phyloP scores from a whole-genome alignment of 1,140 invertebrate species.

The Caerostris extrusa region DNA sequence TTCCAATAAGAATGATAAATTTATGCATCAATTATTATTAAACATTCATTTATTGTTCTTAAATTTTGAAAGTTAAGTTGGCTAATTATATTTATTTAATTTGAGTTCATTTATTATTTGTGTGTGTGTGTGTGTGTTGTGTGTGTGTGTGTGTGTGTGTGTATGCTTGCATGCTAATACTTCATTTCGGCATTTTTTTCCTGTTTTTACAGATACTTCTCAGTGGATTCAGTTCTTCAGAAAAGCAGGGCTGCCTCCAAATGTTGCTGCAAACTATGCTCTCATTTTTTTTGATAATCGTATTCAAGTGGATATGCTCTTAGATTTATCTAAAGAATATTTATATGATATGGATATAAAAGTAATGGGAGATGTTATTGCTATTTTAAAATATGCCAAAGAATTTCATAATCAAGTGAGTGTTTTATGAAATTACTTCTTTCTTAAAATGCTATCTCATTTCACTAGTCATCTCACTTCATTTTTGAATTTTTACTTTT shows the following conservation, averaged over 20 bases:
- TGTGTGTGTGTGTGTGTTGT: no score
- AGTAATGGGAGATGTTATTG: constrained; percentile 91
- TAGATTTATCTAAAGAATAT: constrained; percentile 91
- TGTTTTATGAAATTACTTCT: not conserved
- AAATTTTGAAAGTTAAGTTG: no score
- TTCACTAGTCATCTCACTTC: no score
- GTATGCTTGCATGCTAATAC: no score
- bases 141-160: no score
- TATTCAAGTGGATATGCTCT: constrained; percentile 90
- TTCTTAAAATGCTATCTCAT: no score
- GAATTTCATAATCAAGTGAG: constrained; percentile 86
- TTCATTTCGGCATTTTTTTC: not conserved
- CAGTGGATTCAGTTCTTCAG: constrained; percentile 90
- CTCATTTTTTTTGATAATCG: constrained; percentile 91
- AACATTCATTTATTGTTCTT: no score
- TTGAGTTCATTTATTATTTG: no score
- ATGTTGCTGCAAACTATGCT: constrained; percentile 89
- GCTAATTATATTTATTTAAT: no score
- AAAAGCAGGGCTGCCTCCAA: constrained; percentile 88
- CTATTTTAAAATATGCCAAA: constrained; percentile 91
- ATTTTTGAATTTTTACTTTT: not conserved
- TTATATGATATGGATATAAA: constrained; percentile 91
- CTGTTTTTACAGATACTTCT: constrained; percentile 82
- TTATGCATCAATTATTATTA: no score
- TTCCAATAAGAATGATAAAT: no score